These are phyloP conservation scores for Gobiocypris rarus DNA, from an alignment of 2,113 vertebrate species.

Conservation along the genomic window DNA sequence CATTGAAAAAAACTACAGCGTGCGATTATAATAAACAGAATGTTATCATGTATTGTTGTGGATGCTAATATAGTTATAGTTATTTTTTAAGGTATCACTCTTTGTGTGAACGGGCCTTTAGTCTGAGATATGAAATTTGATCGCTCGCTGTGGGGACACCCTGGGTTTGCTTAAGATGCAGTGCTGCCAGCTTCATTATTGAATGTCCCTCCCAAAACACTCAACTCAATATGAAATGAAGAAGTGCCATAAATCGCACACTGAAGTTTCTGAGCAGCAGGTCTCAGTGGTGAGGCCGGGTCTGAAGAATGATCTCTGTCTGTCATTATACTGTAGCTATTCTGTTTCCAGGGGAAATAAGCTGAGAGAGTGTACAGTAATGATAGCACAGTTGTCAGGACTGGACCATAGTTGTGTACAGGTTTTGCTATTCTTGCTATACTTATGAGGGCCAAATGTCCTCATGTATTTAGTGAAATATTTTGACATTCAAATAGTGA, in stretches of 20 bases:
- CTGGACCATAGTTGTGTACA: neutral
- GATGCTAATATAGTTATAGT: no score
- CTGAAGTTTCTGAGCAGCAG: neutral
- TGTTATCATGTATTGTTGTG: no score
- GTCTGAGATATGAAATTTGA: neutral
- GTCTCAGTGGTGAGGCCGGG: neutral
- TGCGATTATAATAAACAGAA: no score
- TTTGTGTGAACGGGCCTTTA: neutral
- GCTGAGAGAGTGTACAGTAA: neutral
- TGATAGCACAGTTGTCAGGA: neutral
- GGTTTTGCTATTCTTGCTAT: neutral
- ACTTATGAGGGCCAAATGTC: no score
- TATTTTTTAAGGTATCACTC: no score
- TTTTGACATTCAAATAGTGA: no score
- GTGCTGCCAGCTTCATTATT: constrained; percentile 5
- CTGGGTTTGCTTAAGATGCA: constrained; percentile 1
- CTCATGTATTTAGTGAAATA: no score
- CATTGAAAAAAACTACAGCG: no score
- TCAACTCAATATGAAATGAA: neutral
- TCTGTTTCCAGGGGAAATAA: constrained; percentile 10
- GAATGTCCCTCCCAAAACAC: neutral
- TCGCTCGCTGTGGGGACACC: neutral
- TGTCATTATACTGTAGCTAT: neutral
- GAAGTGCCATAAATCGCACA: neutral
- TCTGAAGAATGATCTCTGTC: neutral